Base-by-base conservation (phyloP, 2,797 vertebrate genomes). In the Gadopsis bispinosus region DNA sequence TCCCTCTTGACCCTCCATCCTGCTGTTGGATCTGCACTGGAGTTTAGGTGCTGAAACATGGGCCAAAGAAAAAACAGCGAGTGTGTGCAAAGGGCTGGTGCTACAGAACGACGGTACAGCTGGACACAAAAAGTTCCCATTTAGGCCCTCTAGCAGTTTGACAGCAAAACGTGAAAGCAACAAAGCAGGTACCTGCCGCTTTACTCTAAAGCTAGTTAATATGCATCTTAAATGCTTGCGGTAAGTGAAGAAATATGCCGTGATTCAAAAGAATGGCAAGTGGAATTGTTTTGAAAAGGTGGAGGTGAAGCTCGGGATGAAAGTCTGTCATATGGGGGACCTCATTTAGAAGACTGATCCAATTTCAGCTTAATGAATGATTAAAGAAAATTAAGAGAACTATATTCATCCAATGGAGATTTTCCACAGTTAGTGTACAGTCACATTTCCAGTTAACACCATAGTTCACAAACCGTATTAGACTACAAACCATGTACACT, bases 1-100 rank as follows among this genome's bases (percentile, higher is more conserved):
- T 95, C 94, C 91, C 94, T 94, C 92, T 93, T 93, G 93, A 94
- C 91, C 92, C 89, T 79, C 72, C 43, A 48, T 87, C 83, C 75
- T 68, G 73, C 81, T 58, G 71, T 87, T 84, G 85, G 80, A 86
- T 81, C 67, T 60, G 77, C 75, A 76, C 71, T 69, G 77, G 71
- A 75, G 84, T 87, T 83, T 78, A 51, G 83, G 83, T 77, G 83
- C 88, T 83, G 85, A 90, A 86, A 85, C 80, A 78, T 74, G 69
- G 73, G 68, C 48, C 56, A 65, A 69, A 86, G 79, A 63, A 86
- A 84, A 82, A 87, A 83, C 56, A 78, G 51, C 54, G 66, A 59
- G 41, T 69, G 65, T 35, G 66, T 78, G 29, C 53, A 74, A 72
- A 86, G 50, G 59, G 60, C 20, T 37, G 37, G 62, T 53, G 62